phyloP scores from a whole-genome alignment of 2,888 invertebrate genomes.

The Drosophila formosana region DNA sequence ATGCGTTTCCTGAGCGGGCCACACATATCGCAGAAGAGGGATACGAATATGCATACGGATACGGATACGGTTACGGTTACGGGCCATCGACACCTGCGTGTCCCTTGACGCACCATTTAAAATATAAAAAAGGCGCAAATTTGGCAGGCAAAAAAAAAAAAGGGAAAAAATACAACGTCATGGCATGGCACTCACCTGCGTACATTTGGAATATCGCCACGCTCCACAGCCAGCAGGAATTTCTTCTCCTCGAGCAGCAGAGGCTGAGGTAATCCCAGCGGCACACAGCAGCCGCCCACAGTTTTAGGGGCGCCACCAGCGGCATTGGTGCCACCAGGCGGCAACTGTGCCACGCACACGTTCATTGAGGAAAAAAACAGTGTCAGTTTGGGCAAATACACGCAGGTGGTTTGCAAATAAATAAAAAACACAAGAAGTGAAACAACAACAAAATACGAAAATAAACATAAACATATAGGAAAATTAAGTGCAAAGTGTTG shows the following conservation, averaged over 20 bases:
- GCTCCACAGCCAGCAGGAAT: slow-evolving; percentile 95
- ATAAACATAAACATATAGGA: slow-evolving; percentile 66
- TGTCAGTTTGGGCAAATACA: slow-evolving; percentile 39
- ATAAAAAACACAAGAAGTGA: slow-evolving; percentile 34
- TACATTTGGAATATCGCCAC: slow-evolving; percentile 96
- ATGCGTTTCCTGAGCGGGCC: slow-evolving; percentile 43
- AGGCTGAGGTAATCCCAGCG: slow-evolving; percentile 90
- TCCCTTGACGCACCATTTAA: slow-evolving; percentile 45
- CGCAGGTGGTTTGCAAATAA: slow-evolving; percentile 63
- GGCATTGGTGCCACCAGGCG: slow-evolving; percentile 57
- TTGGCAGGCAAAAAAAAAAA: slow-evolving; percentile 17
- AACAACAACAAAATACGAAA: slow-evolving; percentile 35
- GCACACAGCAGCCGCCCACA: slow-evolving; percentile 84
- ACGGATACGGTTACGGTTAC: slow-evolving; percentile 36
- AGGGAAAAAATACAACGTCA: slow-evolving; percentile 24
- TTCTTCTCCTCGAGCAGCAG: slow-evolving; percentile 94
- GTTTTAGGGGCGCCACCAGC: slow-evolving; percentile 54
- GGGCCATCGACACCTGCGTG: slow-evolving; percentile 61
- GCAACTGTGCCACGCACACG: slow-evolving; percentile 50
- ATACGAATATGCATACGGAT: slow-evolving; percentile 10
- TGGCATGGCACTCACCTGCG: slow-evolving; percentile 87
- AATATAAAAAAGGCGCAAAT: slow-evolving; percentile 33
- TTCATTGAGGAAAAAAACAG: slow-evolving; percentile 10
- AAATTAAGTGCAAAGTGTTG: slow-evolving; percentile 76
- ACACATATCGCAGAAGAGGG: slow-evolving; percentile 35